Evolutionary conservation across 1,140 invertebrate genomes (phyloP), one percentile per base, ranked within the genome.

Genomic region (Cydia splendana): DNA sequence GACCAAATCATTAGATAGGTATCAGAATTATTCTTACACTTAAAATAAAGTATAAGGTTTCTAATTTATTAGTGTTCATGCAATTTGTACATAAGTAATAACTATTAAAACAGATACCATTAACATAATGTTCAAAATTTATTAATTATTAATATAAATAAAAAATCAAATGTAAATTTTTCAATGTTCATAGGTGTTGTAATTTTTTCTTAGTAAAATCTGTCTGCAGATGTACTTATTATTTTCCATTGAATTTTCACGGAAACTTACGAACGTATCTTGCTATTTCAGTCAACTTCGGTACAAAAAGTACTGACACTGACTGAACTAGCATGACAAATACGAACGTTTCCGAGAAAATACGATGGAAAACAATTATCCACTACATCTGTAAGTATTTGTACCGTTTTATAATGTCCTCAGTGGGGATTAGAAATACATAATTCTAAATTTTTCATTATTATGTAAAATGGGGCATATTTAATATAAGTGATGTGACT

Each of bases 1-100:
- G 57, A 62, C 57, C 57, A 62, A 62, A 62, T 62, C 18, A 24
- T 62, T 62, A 62, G 57, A 62, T 62, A 62, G 18, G 20, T 62
- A 62, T 24, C 20, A 10, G 1, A 62, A 24, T 62, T 62, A 12
- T 62, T 62, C 57, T 62, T 62, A 62, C 24, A 57, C 53, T 57
- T 57, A 57, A 53, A 10, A 4, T 12, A 62, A 62, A 62, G n/a
- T 62, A 12, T 62, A 62, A 62, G 15, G 20, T 62, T 24, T 62
- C 18, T 62, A 62, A 62, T 62, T 62, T 62, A 24, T 24, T 62
- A 7, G n/a, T 62, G 0, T 6, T 57, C 20, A 12, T 62, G 57
- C 2, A 62, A 24, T 24, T 10, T 62, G 57, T 62, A 62, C 57
- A 20, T 62, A 57, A n/a, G 2, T n/a, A 57, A 62, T 62, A 24